These are phyloP conservation scores for Listronotus bonariensis DNA, from an alignment of 1,140 invertebrate genomes.

Conservation along the genomic window DNA sequence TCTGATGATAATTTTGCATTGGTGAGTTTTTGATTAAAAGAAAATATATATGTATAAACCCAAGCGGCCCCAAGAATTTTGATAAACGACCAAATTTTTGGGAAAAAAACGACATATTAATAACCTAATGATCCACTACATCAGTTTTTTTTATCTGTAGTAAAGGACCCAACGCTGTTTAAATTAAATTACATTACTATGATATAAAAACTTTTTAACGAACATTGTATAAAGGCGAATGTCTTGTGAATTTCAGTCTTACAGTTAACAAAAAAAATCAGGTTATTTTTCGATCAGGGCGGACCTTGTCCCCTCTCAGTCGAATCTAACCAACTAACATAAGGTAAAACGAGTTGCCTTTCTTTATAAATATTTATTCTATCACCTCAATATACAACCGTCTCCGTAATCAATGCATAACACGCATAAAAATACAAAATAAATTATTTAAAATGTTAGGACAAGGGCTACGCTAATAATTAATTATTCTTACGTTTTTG, in stretches of 20 bases:
- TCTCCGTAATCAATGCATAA: slow-evolving; percentile 31
- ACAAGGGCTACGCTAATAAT: slow-evolving; percentile 41
- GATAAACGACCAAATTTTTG: too few relatives aligned
- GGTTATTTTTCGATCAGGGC: slow-evolving; percentile 25
- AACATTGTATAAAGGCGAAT: neutral
- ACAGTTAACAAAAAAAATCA: slow-evolving; percentile 10
- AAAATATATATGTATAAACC: too few relatives aligned
- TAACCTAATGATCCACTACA: too few relatives aligned
- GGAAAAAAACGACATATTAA: too few relatives aligned
- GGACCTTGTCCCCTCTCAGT: slow-evolving; percentile 32
- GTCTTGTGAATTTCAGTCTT: neutral
- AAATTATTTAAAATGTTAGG: slow-evolving; percentile 43
- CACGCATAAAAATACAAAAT: slow-evolving; percentile 38
- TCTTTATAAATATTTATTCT: slow-evolving; percentile 36
- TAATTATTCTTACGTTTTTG: slow-evolving; percentile 29
- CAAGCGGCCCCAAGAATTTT: too few relatives aligned
- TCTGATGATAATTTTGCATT: too few relatives aligned
- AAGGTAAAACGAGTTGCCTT: slow-evolving; percentile 28
- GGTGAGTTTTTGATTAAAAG: too few relatives aligned
- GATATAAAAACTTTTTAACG: too few relatives aligned
- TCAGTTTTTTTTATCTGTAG: too few relatives aligned
- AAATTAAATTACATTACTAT: too few relatives aligned
- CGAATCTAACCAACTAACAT: slow-evolving; percentile 29
- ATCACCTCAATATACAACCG: slow-evolving; percentile 38
- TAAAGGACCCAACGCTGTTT: too few relatives aligned